Evolutionary conservation across 2,113 vertebrate species (phyloP), one percentile per base, ranked within the genome.

Genomic region (Cisticola juncidis): DNA sequence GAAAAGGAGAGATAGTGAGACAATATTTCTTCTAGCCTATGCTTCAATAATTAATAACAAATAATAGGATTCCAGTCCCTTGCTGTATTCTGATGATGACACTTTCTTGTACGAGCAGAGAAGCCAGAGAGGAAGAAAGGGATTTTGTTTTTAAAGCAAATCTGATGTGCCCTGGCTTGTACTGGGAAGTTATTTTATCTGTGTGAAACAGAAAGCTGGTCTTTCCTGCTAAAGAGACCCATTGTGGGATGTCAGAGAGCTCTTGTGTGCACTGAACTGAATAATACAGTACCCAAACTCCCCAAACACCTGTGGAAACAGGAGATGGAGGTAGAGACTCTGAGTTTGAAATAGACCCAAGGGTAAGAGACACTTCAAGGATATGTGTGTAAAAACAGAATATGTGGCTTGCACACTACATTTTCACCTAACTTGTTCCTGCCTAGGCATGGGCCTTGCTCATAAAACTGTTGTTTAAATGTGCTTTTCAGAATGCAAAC

Each of bases 31-130:
- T 85, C 57, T 54, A 91, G 44, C 4, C 6, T 42, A 35, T 65
- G 45, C 21, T 91, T 95, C 54, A 87, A 53, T 65, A 92, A 86
- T 76, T 90, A 83, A 94, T 86, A 58, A 51, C 9, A 86, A 93
- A 86, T 86, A 66, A 81, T 70, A 83, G 9, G 18, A 70, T 76
- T 80, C 42, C 3, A 1, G 11, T 72, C 62, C 24, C 66, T 85
- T 57, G 40, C 35, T 70, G 70, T 53, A 24, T 87, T 85, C 10
- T 62, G 48, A 50, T 61, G 24, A 82, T 92, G 33, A 66, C n/a
- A 33, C 42, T 81, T 94, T 45, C 36, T 17, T 53, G 54, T 71
- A 12, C 0, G 7, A 84, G 22, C 1, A 0, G 47, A 81, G 48
- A 86, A 84, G 18, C 12, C 28, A 42, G 35, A 31, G 16, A 81